Evolutionary conservation across 2,888 invertebrate genomes (phyloP).

Genomic region (Eupithecia insigniata): DNA sequence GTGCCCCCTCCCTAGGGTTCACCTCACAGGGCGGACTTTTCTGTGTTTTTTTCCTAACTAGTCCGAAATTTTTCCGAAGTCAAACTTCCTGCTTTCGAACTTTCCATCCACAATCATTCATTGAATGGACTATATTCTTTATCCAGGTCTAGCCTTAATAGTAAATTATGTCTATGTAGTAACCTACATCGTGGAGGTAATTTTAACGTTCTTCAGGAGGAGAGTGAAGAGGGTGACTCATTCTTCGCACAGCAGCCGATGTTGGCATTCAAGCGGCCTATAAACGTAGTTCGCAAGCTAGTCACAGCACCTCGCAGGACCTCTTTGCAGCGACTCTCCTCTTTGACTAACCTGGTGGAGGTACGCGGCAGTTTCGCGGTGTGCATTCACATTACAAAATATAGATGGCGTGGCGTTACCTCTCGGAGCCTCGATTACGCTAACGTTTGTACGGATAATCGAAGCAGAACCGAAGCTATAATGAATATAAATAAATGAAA

Average conservation of each 20-base stretch:
- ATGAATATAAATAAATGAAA: no score
- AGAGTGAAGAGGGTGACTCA: conserved; percentile 69
- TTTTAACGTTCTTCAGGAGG: conserved; percentile 78
- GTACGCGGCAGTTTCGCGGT: conserved; percentile 68
- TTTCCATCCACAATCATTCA: no score
- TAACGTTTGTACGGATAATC: neutral
- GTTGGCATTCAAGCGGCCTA: conserved; percentile 74
- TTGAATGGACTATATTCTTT: no score
- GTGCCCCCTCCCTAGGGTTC: no score
- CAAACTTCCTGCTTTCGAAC: no score
- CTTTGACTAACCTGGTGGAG: conserved; percentile 81
- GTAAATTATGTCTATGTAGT: neutral
- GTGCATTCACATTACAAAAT: conserved; percentile 64
- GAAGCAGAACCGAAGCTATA: neutral
- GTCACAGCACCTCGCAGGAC: conserved; percentile 79
- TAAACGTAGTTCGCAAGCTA: conserved; percentile 81
- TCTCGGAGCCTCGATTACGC: neutral
- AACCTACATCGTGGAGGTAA: conserved; percentile 50
- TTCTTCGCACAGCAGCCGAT: conserved; percentile 72
- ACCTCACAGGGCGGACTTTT: no score
- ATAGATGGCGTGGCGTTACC: conserved; percentile 21
- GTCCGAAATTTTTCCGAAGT: no score
- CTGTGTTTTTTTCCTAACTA: no score
- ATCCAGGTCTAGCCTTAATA: neutral
- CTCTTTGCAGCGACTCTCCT: conserved; percentile 79